Evolutionary conservation across 2,113 vertebrate species (phyloP).

Genomic region (Podocnemis expansa): DNA sequence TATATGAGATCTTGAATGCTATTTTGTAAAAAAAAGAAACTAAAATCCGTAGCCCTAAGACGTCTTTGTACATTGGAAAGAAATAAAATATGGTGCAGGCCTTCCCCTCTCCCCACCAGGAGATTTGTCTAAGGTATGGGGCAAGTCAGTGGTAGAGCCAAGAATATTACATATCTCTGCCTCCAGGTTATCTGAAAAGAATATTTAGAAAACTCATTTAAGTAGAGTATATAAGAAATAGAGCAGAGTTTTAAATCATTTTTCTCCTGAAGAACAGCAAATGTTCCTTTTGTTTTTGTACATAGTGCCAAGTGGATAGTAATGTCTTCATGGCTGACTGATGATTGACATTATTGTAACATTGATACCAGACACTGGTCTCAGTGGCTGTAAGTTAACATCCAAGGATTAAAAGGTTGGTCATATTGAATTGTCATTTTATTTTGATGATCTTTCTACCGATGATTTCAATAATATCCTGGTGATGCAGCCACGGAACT

Average conservation of each 20-base stretch:
- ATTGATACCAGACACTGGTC: background rate
- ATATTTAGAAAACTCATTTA: background rate
- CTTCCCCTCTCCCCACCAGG: background rate
- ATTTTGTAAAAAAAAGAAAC: background rate
- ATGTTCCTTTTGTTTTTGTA: background rate
- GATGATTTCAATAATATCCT: background rate
- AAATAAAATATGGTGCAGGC: background rate
- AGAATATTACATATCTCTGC: background rate
- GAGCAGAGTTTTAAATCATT: background rate
- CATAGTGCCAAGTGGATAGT: background rate
- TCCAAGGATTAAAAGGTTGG: background rate
- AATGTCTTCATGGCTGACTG: background rate
- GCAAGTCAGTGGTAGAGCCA: background rate
- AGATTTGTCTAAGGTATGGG: background rate
- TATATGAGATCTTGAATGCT: background rate
- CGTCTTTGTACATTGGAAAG: background rate
- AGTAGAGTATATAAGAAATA: background rate
- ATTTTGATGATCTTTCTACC: background rate
- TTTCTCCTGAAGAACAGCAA: background rate
- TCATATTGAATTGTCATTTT: background rate
- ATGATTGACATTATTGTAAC: background rate
- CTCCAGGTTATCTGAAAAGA: no score
- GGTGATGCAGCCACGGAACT: background rate
- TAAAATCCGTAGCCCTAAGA: background rate
- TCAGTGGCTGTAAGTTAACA: background rate